A percentile compares a stretch with the other conserved stretches of the same genome.
Conservation (phyloP, 2,888 invertebrate species). For the Rotaria socialis region DNA sequence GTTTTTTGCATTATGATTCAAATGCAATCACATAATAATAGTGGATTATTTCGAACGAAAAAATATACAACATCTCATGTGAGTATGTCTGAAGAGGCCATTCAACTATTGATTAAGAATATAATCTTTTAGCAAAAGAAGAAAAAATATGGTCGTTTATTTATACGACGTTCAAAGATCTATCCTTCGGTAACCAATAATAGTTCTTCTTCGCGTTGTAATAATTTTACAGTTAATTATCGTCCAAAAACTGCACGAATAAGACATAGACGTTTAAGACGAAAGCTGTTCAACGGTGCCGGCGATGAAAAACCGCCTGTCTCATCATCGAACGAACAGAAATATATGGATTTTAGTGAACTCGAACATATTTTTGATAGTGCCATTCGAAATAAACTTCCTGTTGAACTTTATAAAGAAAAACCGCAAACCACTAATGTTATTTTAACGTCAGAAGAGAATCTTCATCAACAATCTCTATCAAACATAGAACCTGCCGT, state of each 20-base stretch:
- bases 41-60: neutral
- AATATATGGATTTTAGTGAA: constrained; percentile 5
- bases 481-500: neutral
- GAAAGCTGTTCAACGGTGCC: neutral
- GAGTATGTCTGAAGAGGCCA: neutral
- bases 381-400: neutral
- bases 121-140: neutral
- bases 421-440: neutral
- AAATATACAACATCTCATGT: neutral
- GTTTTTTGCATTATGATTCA: neutral
- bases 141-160: neutral
- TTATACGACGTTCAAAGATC: neutral
- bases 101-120: too few species aligned
- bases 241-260: neutral
- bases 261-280: neutral
- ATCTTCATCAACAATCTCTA: neutral
- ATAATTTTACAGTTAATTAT: neutral
- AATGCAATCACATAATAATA: neutral
- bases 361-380: constrained; percentile 1
- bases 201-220: neutral
- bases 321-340: neutral
- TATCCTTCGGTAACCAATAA: neutral
- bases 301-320: neutral
- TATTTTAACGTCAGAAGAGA: neutral
- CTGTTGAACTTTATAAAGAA: neutral